Evolutionary conservation across 2,113 vertebrate species (phyloP), one percentile per base, ranked within the genome.

Genomic region (Tyto alba): DNA sequence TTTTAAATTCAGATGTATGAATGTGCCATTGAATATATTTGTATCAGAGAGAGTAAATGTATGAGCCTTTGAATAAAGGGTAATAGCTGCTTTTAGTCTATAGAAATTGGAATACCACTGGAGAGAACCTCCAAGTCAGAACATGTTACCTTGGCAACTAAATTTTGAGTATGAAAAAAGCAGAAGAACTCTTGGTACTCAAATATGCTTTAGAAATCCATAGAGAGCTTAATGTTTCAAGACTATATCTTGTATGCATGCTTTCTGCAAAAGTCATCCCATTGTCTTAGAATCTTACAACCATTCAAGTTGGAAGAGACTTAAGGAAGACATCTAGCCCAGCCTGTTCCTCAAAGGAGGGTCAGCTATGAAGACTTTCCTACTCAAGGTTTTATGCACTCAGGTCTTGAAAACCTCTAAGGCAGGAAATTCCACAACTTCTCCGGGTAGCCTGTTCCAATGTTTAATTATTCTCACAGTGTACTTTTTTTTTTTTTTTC

Each of bases 71-170:
- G 93, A 21, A 60, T 90, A 91, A 79, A 40, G 8, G n/a, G 6
- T 77, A 40, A 67, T 82, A 52, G 78, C 87, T 80, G 27, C 83
- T 91, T 91, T 64, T 77, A 60, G 43, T 62, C 64, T 88, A 27
- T 82, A 88, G 76, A 85, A 77, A 63, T 63, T 6, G 11, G 26
- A 53, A 63, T 81, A 48, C 36, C 13, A 5, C 59, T 63, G 38
- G 50, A 62, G 62, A 90, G 45, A 86, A 83, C 41, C 38, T 92
- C 30, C 9, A 81, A 69, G 91, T 88, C 60, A 76, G 86, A 67
- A 78, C 40, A 2, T 89, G 96, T 98, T 97, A 64, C 95, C 93
- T 90, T 97, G 92, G 88, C 82, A 97, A 97, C 96, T 93, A 93
- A 96, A 60, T 93, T 97, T 72, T 67, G n/a, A 89, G 45, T 90